These are phyloP conservation scores for Chouioia cunea DNA, from an alignment of 2,888 invertebrate genomes.

Conservation along the genomic window DNA sequence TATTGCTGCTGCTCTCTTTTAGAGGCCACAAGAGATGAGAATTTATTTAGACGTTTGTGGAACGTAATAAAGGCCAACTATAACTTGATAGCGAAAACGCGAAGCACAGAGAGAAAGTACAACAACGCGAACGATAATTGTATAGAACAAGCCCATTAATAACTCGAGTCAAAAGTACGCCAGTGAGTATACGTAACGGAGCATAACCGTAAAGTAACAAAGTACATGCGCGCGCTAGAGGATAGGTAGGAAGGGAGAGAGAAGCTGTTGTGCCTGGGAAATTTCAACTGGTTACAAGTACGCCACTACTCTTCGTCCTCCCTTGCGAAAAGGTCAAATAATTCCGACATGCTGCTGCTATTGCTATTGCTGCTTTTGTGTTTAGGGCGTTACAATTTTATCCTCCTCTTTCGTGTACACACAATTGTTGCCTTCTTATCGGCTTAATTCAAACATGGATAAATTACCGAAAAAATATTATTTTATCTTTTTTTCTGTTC, in stretches of 20 bases:
- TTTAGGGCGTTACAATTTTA: slow-evolving; percentile 12
- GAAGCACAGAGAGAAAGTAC: too few relatives aligned
- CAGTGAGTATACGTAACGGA: too few relatives aligned
- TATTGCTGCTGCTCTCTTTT: too few relatives aligned
- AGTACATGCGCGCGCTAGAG: slow-evolving; percentile 11
- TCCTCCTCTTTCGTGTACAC: slow-evolving; percentile 33
- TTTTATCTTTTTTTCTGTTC: slow-evolving; percentile 8
- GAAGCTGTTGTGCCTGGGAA: not conserved
- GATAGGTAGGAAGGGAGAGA: too few relatives aligned
- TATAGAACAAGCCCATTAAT: too few relatives aligned
- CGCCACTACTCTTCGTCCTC: not conserved
- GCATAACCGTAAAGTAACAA: slow-evolving; percentile 43
- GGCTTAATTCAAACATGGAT: not conserved
- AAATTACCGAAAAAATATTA: slow-evolving; percentile 14
- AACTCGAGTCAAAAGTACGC: too few relatives aligned
- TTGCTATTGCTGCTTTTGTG: not conserved
- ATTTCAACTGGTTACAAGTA: slow-evolving; percentile 16
- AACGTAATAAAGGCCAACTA: too few relatives aligned
- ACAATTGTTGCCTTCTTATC: slow-evolving; percentile 1
- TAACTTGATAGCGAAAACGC: too few relatives aligned
- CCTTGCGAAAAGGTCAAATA: slow-evolving; percentile 2
- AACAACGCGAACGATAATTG: too few relatives aligned
- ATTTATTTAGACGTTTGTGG: too few relatives aligned
- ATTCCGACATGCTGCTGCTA: not conserved
- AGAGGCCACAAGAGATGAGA: too few relatives aligned